Percentiles rank a stretch among this genome's conserved stretches.
phyloP scores from a whole-genome alignment of 2,888 invertebrate species.

The Acronicta psi region DNA sequence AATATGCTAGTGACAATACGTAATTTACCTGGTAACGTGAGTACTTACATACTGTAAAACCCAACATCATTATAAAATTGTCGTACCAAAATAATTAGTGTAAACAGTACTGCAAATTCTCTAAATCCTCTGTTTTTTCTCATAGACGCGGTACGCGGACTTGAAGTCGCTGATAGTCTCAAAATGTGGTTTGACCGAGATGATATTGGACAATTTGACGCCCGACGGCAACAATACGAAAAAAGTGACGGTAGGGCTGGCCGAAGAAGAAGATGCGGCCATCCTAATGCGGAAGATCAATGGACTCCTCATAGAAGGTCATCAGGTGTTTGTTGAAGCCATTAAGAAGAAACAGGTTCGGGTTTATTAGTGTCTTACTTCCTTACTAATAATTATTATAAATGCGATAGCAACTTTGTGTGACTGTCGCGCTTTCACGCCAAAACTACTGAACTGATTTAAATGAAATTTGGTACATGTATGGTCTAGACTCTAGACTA shows the following conservation, averaged over 20 bases:
- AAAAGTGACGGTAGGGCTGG: constrained; percentile 66
- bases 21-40: constrained; percentile 40
- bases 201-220: constrained; percentile 65
- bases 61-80: too few relatives aligned
- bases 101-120: too few relatives aligned
- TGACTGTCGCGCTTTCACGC: too few relatives aligned
- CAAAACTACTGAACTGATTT: too few relatives aligned
- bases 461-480: too few relatives aligned
- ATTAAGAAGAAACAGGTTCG: constrained; percentile 58
- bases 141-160: constrained; percentile 60
- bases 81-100: too few relatives aligned
- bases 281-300: constrained; percentile 61
- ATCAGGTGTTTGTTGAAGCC: constrained; percentile 62
- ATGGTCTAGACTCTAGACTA: too few relatives aligned
- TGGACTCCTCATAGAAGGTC: constrained; percentile 58
- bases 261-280: constrained; percentile 64
- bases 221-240: constrained; percentile 47
- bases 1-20: constrained; percentile 40
- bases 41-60: not conserved
- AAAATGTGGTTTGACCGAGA: constrained; percentile 62
- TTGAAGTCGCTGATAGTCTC: constrained; percentile 61
- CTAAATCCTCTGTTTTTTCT: not conserved
- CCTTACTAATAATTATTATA: too few relatives aligned
- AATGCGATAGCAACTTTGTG: too few relatives aligned
- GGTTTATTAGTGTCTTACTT: too few relatives aligned